Base-by-base conservation (phyloP, 1,140 invertebrate genomes). In the Sycophila sp. region DNA sequence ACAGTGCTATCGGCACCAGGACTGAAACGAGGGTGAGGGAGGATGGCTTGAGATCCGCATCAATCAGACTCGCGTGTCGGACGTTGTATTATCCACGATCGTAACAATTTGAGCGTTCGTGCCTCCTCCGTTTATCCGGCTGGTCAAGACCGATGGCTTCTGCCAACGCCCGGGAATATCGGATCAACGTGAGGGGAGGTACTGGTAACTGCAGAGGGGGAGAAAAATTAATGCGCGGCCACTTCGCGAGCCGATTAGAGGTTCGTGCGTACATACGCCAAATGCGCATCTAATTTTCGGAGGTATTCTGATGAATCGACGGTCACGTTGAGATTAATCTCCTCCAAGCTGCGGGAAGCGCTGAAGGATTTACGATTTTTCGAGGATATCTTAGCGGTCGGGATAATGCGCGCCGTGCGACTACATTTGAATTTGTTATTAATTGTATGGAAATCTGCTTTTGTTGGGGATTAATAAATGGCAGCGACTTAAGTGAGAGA, bases 141-240 rank as follows among this genome's bases (percentile, higher is more conserved):
- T 59, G 56, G 34, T 42, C 38, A 45, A 60, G 38, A 60, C 45
- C 38, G 58, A 60, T 60, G 38, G 38, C 24, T n/a, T 30, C 45
- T 45, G 26, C 11, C 40, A 6, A 15, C 0, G 2, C 8, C 40
- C 30, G 7, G 5, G 6, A 30, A 30, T 60, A 5, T 30, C n/a
- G n/a, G n/a, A n/a, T n/a, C n/a, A n/a, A 30, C 6, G 15, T n/a
- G 30, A 17, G 15, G 11, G 13, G 13, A 42, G 5, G 45, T 28
- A 60, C 45, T 15, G 5, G 30, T 42, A 30, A 7, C 4, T 42
- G 17, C 26, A 24, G 7, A 26, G 15, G 15, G 13, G 5, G 2
- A 38, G 17, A 38, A 38, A 36, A 32, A n/a, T n/a, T n/a, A n/a
- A 58, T 38, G 6, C 11, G 11, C 6, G 4, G 19, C 24, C n/a